Evolutionary conservation across 2,888 invertebrate species (phyloP).

Genomic region (Dermolepida albohirtum): DNA sequence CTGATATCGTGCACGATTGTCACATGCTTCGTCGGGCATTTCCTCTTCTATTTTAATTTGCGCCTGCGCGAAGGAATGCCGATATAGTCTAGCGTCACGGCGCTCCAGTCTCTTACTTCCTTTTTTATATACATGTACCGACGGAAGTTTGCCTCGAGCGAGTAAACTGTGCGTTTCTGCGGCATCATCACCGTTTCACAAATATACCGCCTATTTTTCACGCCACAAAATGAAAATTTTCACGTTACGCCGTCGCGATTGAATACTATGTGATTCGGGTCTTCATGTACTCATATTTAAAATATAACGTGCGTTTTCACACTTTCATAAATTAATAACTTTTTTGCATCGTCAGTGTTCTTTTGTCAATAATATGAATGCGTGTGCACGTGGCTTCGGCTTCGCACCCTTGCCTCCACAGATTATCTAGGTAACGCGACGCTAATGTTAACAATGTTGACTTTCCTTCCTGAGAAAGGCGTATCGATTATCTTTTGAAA

Average conservation of each 20-base stretch:
- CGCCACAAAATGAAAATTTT: conserved; percentile 12
- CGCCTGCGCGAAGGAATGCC: conserved; percentile 53
- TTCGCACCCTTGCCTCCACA: conserved; percentile 20
- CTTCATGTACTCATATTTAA: no score
- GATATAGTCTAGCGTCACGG: conserved; percentile 53
- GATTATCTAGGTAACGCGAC: conserved; percentile 24
- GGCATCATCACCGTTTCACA: conserved; percentile 9
- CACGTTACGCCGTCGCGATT: not conserved
- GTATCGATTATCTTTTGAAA: conserved; percentile 25
- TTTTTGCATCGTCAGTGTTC: conserved; percentile 17
- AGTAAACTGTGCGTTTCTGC: conserved; percentile 14
- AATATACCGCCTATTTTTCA: conserved; percentile 16
- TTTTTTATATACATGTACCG: conserved; percentile 49
- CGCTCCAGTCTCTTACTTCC: conserved; percentile 53
- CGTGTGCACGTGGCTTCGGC: conserved; percentile 31
- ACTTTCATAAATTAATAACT: not conserved
- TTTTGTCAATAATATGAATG: conserved; percentile 29
- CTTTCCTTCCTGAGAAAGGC: conserved; percentile 8
- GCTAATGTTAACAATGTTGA: conserved; percentile 32
- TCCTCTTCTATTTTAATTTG: conserved; percentile 47
- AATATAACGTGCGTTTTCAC: conserved; percentile 1
- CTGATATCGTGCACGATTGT: conserved; percentile 43
- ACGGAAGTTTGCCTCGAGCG: conserved; percentile 46
- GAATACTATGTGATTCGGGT: no score
- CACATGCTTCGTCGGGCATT: conserved; percentile 49